These are phyloP conservation scores for Xyliphius kryptos DNA, from an alignment of 2,113 vertebrate genomes.

Conservation along the genomic window DNA sequence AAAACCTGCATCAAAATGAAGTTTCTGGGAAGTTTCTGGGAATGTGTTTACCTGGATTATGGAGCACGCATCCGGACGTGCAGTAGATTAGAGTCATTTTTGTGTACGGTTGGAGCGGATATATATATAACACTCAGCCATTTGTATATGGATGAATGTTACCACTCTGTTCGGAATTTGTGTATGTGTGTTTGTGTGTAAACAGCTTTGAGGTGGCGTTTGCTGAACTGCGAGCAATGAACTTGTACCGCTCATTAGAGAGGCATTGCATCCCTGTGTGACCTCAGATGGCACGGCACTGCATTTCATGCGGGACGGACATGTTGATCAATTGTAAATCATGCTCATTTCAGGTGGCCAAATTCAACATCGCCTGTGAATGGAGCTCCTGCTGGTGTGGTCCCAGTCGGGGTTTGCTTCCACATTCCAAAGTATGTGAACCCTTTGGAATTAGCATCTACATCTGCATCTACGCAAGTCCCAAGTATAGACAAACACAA, in stretches of 20 bases:
- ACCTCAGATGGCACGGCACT: constrained; percentile 24
- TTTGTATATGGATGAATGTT: too few relatives aligned
- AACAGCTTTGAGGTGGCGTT: constrained; percentile 14
- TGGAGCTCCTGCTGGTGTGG: constrained; percentile 34
- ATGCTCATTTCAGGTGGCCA: constrained; percentile 27
- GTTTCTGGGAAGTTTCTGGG: too few relatives aligned
- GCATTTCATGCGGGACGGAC: constrained; percentile 14
- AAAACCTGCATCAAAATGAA: too few relatives aligned
- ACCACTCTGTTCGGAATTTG: neutral
- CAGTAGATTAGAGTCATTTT: too few relatives aligned
- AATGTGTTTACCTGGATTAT: too few relatives aligned
- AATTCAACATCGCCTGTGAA: constrained; percentile 38
- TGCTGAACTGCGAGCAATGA: neutral
- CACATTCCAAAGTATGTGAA: too few relatives aligned
- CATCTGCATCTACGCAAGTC: too few relatives aligned
- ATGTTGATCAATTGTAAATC: constrained; percentile 45
- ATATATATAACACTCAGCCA: too few relatives aligned
- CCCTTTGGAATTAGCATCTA: too few relatives aligned
- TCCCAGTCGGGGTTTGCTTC: constrained; percentile 36
- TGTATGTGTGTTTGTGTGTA: constrained; percentile 15
- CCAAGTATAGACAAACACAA: too few relatives aligned
- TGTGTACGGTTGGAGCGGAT: too few relatives aligned
- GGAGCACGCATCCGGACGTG: too few relatives aligned
- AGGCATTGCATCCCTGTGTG: constrained; percentile 25
- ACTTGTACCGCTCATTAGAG: constrained; percentile 9